phyloP scores from a whole-genome alignment of 2,113 vertebrate species.

The Marmota flaviventris region DNA sequence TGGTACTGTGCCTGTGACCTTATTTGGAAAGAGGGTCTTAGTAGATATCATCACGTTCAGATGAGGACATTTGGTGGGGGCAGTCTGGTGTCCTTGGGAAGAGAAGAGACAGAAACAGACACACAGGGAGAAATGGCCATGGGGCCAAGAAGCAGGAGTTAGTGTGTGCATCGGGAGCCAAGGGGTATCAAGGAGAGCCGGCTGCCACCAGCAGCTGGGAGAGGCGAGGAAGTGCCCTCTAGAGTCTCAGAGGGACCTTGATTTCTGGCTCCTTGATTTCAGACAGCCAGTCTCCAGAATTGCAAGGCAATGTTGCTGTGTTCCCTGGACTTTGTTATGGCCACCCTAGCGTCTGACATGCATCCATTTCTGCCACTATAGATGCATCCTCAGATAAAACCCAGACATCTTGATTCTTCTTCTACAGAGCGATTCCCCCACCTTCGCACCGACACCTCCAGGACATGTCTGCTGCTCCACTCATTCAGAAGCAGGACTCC shows the following conservation, averaged over 20 bases:
- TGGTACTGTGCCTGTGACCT: not conserved
- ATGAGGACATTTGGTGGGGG: not conserved
- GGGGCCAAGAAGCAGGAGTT: no score
- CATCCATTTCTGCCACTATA: rapidly evolving
- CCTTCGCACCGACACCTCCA: no score
- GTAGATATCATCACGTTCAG: not conserved
- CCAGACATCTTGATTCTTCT: not conserved
- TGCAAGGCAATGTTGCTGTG: rapidly evolving
- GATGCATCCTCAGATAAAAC: not conserved
- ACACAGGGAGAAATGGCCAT: not conserved
- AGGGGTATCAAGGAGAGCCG: rapidly evolving
- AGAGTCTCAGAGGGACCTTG: rapidly evolving
- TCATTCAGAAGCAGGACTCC: not conserved
- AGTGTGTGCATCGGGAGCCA: rapidly evolving
- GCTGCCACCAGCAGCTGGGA: not conserved
- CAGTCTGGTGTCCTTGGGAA: not conserved
- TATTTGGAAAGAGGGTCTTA: not conserved
- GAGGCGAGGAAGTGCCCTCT: not conserved
- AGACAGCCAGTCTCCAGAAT: not conserved
- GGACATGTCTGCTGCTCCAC: not conserved
- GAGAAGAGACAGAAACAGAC: not conserved
- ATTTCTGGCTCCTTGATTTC: not conserved
- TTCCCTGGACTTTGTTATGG: not conserved
- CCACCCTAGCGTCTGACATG: rapidly evolving
- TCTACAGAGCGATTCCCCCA: rapidly evolving